These are phyloP conservation scores for Calosoma granatense DNA, from an alignment of 1,140 invertebrate genomes.

Conservation along the genomic window DNA sequence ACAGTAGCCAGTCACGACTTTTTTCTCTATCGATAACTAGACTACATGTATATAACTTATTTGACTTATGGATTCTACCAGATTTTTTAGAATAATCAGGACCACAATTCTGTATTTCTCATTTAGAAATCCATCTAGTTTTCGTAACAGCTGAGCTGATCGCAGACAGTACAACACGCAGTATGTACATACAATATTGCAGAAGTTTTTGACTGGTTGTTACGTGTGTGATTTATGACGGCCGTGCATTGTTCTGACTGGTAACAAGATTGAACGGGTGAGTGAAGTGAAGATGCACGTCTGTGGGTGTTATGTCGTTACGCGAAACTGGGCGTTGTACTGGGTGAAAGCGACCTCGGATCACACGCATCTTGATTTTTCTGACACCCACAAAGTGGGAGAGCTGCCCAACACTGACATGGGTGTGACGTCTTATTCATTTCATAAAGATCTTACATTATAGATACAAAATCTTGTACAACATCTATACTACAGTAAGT, in stretches of 20 bases:
- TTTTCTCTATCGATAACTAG: no score
- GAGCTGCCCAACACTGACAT: no score
- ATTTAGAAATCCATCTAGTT: no score
- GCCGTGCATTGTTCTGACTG: not conserved
- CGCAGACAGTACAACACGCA: not conserved
- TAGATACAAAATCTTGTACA: no score
- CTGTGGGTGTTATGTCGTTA: not conserved
- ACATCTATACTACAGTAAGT: no score
- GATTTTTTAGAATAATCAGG: no score
- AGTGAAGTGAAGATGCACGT: not conserved
- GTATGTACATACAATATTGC: not conserved
- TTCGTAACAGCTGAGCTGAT: not conserved
- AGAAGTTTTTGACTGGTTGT: not conserved
- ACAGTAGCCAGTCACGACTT: no score
- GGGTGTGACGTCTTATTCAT: not conserved
- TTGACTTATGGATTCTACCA: no score
- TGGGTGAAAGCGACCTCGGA: not conserved
- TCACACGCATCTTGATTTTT: not conserved
- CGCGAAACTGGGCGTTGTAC: slow-evolving; percentile 1
- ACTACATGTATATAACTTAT: no score
- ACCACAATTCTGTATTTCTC: no score
- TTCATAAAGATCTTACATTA: not conserved
- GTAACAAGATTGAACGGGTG: not conserved
- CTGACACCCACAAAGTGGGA: not conserved
- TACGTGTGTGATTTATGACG: not conserved